Evolutionary conservation across 2,888 invertebrate genomes (phyloP).

Genomic region (Parthenolecanium corni): DNA sequence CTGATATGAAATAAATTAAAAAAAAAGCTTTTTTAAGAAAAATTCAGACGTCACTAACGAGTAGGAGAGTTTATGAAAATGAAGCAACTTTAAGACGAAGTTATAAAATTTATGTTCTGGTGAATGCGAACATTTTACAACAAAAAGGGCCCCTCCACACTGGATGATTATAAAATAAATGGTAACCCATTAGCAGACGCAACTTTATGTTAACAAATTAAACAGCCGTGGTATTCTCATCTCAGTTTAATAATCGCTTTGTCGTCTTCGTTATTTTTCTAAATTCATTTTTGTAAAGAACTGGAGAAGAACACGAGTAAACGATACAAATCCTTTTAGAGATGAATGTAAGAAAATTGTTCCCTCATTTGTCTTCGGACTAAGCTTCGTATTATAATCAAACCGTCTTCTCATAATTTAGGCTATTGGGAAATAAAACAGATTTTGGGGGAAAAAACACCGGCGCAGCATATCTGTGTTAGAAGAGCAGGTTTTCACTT

Average conservation of each 20-base stretch:
- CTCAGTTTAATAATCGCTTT: background rate
- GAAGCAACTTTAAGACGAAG: constrained; percentile 4
- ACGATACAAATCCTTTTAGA: too few species aligned
- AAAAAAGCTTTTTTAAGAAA: constrained; percentile 17
- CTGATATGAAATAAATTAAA: constrained; percentile 14
- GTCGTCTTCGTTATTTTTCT: background rate
- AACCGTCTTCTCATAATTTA: too few species aligned
- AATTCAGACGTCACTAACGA: background rate
- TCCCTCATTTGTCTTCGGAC: too few species aligned
- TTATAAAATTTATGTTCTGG: constrained; percentile 14
- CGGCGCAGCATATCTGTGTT: too few species aligned
- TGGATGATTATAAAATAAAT: constrained; percentile 6
- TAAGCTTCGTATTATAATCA: too few species aligned
- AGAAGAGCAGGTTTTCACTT: too few species aligned
- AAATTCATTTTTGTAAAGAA: too few species aligned
- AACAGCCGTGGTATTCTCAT: background rate
- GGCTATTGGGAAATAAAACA: too few species aligned
- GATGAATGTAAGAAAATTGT: too few species aligned
- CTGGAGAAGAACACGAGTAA: too few species aligned
- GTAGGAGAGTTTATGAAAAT: background rate
- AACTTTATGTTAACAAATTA: background rate
- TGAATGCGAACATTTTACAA: constrained; percentile 18
- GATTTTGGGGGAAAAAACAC: too few species aligned
- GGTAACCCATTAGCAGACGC: constrained; percentile 17
- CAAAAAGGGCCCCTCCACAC: background rate